These are phyloP conservation scores for Drosophila nigrodunni DNA, from an alignment of 1,140 invertebrate genomes.

Conservation along the genomic window DNA sequence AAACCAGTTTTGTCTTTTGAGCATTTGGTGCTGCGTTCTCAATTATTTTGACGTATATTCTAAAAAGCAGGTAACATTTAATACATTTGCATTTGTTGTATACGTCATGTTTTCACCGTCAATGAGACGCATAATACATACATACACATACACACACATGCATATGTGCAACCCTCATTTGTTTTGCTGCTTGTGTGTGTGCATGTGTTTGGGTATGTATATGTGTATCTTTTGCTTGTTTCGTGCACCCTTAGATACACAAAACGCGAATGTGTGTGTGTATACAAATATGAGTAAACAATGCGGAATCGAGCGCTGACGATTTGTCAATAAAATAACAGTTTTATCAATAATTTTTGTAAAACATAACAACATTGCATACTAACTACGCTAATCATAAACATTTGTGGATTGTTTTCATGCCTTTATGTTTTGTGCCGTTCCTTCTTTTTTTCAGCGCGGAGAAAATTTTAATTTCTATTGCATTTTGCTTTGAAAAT, in stretches of 20 bases:
- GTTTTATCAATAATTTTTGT: neutral
- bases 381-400: constrained; percentile 1
- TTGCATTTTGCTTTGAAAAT: constrained; percentile 51
- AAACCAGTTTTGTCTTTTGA: constrained; percentile 51
- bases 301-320: neutral
- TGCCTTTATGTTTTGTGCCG: constrained; percentile 54
- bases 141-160: neutral
- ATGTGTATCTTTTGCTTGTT: constrained; percentile 58
- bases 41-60: constrained; percentile 33
- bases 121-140: neutral
- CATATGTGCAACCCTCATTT: constrained; percentile 20
- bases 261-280: constrained; percentile 5
- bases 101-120: neutral
- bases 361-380: neutral
- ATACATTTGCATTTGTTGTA: neutral
- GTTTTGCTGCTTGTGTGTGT: constrained; percentile 35
- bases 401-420: constrained; percentile 15
- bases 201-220: constrained; percentile 45
- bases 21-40: constrained; percentile 29
- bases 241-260: constrained; percentile 23
- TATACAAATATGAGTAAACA: neutral
- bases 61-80: constrained; percentile 33
- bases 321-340: neutral
- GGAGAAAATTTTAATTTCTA: constrained; percentile 35
- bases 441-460: constrained; percentile 74